A percentile compares a stretch with the other conserved stretches of the same genome.
These are phyloP conservation scores for Actinopyga echinites DNA, from an alignment of 53 echinoderm and acorn worm genomes.

Conservation along the genomic window DNA sequence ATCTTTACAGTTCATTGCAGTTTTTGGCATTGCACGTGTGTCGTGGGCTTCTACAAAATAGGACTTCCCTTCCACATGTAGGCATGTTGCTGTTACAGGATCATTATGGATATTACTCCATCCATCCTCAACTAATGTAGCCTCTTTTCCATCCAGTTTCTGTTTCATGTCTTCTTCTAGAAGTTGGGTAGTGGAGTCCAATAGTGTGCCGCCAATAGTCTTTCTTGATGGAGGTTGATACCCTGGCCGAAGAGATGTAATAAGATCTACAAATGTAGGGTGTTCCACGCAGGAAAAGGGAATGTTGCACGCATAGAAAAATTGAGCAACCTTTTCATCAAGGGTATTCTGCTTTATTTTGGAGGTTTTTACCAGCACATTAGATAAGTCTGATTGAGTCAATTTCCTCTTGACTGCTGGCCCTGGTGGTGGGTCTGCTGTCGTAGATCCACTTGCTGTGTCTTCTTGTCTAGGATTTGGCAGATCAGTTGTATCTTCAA, in stretches of 20 bases:
- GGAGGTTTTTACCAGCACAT: background rate
- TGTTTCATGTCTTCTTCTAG: constrained; percentile 9
- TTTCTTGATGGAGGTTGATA: constrained; percentile 12
- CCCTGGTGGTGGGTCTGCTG: background rate
- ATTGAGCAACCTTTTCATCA: background rate
- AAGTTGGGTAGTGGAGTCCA: background rate
- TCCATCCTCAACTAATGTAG: constrained; percentile 23
- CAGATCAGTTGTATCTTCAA: background rate
- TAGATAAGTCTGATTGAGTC: background rate
- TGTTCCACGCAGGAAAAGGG: constrained; percentile 11
- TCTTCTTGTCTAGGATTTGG: background rate
- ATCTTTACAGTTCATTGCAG: background rate
- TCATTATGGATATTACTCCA: constrained; percentile 28
- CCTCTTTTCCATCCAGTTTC: constrained; percentile 16
- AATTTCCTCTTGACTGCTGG: background rate
- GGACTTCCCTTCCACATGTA: constrained; percentile 13
- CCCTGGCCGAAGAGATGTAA: constrained; percentile 6
- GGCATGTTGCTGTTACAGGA: constrained; percentile 8
- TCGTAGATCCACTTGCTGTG: background rate
- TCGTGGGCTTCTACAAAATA: constrained; percentile 19
- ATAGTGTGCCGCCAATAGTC: constrained; percentile 11
- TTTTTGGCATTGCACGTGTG: constrained; percentile 11
- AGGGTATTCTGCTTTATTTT: background rate
- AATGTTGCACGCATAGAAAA: constrained; percentile 23
- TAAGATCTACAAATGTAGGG: background rate